Conservation (phyloP, 2,113 vertebrate genomes). For the Rhineura floridana region DNA sequence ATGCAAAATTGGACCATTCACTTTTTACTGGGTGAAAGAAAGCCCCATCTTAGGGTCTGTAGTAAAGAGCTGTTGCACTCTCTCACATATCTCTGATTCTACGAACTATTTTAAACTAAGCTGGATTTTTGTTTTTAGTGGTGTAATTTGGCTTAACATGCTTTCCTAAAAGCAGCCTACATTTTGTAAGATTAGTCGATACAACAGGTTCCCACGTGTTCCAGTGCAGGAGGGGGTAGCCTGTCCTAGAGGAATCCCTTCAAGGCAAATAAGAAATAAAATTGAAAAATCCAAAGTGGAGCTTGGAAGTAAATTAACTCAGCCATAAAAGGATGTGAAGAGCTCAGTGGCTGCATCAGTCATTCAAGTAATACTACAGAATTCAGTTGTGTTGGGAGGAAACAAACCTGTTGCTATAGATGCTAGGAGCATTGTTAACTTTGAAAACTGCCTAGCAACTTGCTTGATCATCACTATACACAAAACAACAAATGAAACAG, state of each 20-base stretch:
- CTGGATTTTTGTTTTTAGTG: not conserved
- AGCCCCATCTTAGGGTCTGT: not conserved
- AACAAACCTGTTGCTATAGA: constrained; percentile 47
- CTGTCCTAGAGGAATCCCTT: constrained; percentile 57
- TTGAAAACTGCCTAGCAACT: constrained; percentile 51
- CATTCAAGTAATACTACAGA: constrained; percentile 68
- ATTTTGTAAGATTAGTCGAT: constrained; percentile 43
- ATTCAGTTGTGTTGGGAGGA: constrained; percentile 37
- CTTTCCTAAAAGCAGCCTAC: constrained; percentile 46
- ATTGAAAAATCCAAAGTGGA: not conserved
- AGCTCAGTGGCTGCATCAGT: constrained; percentile 52
- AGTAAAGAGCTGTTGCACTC: not conserved
- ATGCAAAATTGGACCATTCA: constrained; percentile 20
- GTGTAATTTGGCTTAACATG: not conserved
- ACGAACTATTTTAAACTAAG: constrained; percentile 22
- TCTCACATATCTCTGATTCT: not conserved
- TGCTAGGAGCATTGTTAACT: constrained; percentile 41
- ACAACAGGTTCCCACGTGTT: constrained; percentile 21
- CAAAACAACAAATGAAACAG: constrained; percentile 40
- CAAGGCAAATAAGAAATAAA: constrained; percentile 11
- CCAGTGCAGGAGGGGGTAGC: constrained; percentile 26
- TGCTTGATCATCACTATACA: constrained; percentile 48
- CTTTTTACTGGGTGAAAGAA: constrained; percentile 1
- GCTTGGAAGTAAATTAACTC: constrained; percentile 20
- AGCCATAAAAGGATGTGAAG: constrained; percentile 42